Percentiles rank a stretch among this genome's conserved stretches.
These are phyloP conservation scores for Todiramphus chloris DNA, from an alignment of 2,113 vertebrate genomes.

Conservation along the genomic window DNA sequence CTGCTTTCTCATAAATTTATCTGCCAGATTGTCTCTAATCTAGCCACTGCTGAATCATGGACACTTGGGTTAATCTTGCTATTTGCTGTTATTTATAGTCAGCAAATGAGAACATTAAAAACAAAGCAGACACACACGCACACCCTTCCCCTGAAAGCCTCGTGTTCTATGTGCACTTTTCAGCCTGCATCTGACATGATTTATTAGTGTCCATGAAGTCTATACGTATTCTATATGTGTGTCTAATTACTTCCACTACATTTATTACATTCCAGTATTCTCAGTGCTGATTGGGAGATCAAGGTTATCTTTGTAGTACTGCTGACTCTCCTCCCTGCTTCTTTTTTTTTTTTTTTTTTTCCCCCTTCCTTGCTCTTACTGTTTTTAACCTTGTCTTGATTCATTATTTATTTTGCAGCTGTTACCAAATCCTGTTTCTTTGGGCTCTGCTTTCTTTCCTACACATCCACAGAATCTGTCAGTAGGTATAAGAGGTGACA, in stretches of 20 bases:
- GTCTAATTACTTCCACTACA: neutral
- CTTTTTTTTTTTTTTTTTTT: neutral
- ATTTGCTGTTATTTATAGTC: neutral
- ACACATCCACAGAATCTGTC: neutral
- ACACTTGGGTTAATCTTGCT: neutral
- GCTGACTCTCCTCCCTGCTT: neutral
- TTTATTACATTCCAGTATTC: neutral
- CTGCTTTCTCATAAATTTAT: neutral
- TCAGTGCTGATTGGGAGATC: neutral
- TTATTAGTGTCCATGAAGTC: neutral
- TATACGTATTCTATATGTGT: accelerated
- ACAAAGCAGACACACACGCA: neutral
- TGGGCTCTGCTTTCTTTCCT: neutral
- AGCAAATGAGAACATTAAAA: neutral
- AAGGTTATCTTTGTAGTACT: neutral
- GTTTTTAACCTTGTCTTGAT: neutral
- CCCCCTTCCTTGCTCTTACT: accelerated
- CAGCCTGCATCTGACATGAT: neutral
- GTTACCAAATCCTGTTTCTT: neutral
- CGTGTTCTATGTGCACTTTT: neutral
- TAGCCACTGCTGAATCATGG: neutral
- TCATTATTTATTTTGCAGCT: neutral
- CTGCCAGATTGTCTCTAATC: neutral
- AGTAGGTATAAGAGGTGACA: neutral
- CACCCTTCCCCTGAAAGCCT: neutral